Conservation (phyloP, 2,888 invertebrate species). For the Heliconius sara region DNA sequence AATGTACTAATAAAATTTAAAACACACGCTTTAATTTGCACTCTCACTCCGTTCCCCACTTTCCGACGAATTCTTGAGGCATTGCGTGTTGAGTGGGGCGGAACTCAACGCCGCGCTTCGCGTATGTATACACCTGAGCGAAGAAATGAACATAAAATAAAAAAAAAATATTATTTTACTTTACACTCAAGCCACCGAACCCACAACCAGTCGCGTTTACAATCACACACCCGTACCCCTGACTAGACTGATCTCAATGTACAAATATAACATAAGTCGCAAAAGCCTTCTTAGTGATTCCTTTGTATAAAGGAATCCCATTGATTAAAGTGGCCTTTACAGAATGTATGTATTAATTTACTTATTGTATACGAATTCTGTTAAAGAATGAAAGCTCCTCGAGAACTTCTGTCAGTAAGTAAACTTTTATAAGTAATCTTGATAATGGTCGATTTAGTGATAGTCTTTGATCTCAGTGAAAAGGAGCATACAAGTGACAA, state of each 20-base stretch:
- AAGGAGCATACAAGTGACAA: background rate
- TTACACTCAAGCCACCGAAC: no score
- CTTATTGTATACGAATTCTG: constrained; percentile 8
- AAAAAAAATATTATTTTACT: no score
- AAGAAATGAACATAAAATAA: no score
- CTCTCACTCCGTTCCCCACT: no score
- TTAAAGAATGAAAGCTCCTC: background rate
- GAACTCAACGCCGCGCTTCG: no score
- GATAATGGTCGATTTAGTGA: background rate
- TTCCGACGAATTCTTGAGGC: no score
- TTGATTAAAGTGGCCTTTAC: background rate
- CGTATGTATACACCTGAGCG: no score
- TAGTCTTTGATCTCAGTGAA: background rate
- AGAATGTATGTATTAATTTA: background rate
- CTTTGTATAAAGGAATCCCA: background rate
- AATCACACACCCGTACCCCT: no score
- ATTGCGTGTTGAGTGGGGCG: no score
- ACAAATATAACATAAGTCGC: background rate
- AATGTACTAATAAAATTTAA: no score
- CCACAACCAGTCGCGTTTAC: no score
- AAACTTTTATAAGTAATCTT: constrained; percentile 11
- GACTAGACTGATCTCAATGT: background rate
- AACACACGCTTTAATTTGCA: no score
- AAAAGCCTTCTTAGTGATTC: background rate
- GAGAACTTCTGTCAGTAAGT: background rate